A percentile compares a stretch with the other conserved stretches of the same genome.
These are phyloP conservation scores for Scrobipalpa atriplicella DNA, from an alignment of 2,888 invertebrate genomes.

Conservation along the genomic window DNA sequence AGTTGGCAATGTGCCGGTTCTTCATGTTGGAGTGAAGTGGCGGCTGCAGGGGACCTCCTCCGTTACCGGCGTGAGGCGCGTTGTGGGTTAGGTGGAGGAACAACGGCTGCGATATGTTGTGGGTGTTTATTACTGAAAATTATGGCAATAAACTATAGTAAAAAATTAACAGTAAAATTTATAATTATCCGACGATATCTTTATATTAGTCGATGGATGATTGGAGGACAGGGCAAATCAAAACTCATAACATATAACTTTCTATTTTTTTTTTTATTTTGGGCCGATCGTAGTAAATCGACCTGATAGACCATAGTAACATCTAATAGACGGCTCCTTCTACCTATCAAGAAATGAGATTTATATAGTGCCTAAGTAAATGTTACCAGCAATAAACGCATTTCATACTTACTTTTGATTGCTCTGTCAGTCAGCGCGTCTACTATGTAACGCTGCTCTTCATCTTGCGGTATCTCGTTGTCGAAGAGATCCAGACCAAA, in stretches of 20 bases:
- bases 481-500: constrained; percentile 71
- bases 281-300: no score
- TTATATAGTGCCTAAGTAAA: not conserved
- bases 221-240: no score
- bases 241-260: no score
- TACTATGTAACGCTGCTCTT: constrained; percentile 67
- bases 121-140: constrained; percentile 81
- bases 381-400: not conserved
- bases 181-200: no score
- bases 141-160: no score
- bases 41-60: constrained; percentile 87
- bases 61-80: constrained; percentile 91
- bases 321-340: no score
- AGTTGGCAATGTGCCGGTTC: constrained; percentile 87
- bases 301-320: no score
- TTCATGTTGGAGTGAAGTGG: constrained; percentile 85
- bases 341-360: no score
- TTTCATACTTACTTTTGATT: constrained; percentile 57
- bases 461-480: constrained; percentile 59
- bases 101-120: constrained; percentile 85
- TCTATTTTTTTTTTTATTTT: no score
- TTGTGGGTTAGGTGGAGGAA: constrained; percentile 92
- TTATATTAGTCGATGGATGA: no score
- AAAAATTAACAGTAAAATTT: no score
- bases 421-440: constrained; percentile 73